Evolutionary conservation across 2,797 vertebrate species (phyloP).

Genomic region (Fratercula arctica): DNA sequence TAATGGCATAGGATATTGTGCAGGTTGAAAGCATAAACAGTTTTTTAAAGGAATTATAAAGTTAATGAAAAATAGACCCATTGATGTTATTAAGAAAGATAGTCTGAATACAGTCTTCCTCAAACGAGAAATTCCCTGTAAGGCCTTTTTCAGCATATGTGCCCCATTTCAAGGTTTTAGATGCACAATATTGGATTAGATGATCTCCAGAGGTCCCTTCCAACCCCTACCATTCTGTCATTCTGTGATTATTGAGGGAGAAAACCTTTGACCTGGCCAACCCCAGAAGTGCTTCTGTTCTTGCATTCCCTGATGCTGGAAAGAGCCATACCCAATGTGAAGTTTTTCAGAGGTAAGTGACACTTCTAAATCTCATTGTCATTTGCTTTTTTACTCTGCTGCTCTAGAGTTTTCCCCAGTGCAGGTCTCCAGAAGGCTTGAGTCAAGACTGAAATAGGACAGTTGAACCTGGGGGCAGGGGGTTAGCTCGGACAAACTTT

Average conservation of each 20-base stretch:
- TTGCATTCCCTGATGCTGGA: neutral
- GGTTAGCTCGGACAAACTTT: neutral
- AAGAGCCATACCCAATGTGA: neutral
- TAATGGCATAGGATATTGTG: neutral
- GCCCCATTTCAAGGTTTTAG: neutral
- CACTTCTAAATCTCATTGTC: neutral
- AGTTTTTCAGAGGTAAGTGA: neutral
- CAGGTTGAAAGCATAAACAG: neutral
- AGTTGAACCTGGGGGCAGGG: neutral
- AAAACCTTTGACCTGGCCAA: neutral
- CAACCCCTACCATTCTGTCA: too few relatives aligned
- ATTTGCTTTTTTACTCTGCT: neutral
- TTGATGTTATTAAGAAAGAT: neutral
- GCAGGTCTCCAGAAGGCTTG: neutral
- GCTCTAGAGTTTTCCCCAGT: neutral
- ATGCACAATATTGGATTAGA: neutral
- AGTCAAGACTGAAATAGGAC: neutral
- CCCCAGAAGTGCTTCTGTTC: neutral
- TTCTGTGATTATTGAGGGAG: neutral
- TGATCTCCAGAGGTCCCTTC: too few relatives aligned
- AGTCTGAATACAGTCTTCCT: neutral
- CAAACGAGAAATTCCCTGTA: neutral
- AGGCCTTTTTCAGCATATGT: neutral
- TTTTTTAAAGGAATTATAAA: neutral
- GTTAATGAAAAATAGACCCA: neutral